Evolutionary conservation across 2,888 invertebrate species (phyloP), one percentile per base, ranked within the genome.

Genomic region (Diadegma fenestrale): DNA sequence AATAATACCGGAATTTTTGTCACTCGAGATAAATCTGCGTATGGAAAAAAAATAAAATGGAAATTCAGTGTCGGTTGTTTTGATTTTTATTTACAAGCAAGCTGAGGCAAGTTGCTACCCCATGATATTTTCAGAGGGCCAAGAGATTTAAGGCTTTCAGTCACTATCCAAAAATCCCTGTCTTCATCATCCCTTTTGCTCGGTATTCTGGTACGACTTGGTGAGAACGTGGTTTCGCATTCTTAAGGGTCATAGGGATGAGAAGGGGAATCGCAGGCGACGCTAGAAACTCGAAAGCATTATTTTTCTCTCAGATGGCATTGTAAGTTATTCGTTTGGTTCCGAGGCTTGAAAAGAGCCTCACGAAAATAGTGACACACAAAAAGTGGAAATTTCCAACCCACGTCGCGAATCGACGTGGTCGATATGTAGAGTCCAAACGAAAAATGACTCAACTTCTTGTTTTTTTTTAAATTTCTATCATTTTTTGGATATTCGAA

Each of bases 81-180:
- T 54, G 22, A 48, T 51, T 54, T 19, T 63, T 73, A 41, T 72
- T 73, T 54, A 61, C 41, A 54, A 30, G 41, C 30, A 33, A 80
- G 22, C 26, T 22, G 43, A 66, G n/a, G 43, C 22, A 22, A 48
- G 63, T 51, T 10, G 37, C 41, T 41, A 71, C 41, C 81, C 81
- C 84, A 86, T 87, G 88, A 88, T 89, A 86, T 85, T 85, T 75
- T 86, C 75, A 86, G 87, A 86, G 86, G 85, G 76, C 75, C 83
- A 37, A 72, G 64, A 87, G 88, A 88, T 88, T 88, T 87, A 86
- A 84, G 85, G 83, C 84, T 73, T 48, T 58, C 61, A 78, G 87
- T 88, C 88, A 87, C 75, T 75, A 76, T 82, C 73, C 33, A 73
- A 72, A 30, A 81, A 78, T 63, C 81, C 80, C 66, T 83, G 88